A percentile compares a stretch with the other conserved stretches of the same genome.
These are phyloP conservation scores for Macropus fuliginosus DNA, from an alignment of 2,797 vertebrate genomes.

Conservation along the genomic window DNA sequence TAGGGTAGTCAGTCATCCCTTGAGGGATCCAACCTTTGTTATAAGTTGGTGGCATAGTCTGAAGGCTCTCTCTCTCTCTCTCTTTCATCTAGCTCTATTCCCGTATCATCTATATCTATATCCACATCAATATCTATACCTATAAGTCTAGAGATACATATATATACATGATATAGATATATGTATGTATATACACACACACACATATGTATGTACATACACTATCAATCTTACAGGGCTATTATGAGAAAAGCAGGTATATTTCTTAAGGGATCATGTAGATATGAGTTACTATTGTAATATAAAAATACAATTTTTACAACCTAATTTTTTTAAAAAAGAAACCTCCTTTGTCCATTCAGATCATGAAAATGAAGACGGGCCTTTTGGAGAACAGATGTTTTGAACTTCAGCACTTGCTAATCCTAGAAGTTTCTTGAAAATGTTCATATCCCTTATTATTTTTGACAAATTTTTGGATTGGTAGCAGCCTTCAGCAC, in stretches of 20 bases:
- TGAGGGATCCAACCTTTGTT: not conserved
- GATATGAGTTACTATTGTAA: not conserved
- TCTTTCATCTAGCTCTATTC: no score
- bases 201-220: no score
- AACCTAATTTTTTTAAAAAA: not conserved
- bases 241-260: not conserved
- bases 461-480: conserved; percentile 25
- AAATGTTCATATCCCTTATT: not conserved
- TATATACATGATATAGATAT: no score
- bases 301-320: not conserved
- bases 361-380: conserved; percentile 52
- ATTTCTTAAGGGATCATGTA: not conserved
- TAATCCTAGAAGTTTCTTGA: conserved; percentile 15
- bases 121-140: no score
- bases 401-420: conserved; percentile 38
- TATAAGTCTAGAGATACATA: no score
- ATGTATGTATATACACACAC: no score
- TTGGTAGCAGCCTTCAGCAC: conserved; percentile 4
- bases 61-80: not conserved
- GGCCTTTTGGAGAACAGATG: conserved; percentile 12
- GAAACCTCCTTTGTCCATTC: conserved; percentile 24
- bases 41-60: not conserved
- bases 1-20: not conserved
- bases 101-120: no score
- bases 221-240: not conserved